Percentiles rank a stretch among this genome's conserved stretches.
phyloP scores from a whole-genome alignment of 2,888 invertebrate species.

The Oxytorus armatus region DNA sequence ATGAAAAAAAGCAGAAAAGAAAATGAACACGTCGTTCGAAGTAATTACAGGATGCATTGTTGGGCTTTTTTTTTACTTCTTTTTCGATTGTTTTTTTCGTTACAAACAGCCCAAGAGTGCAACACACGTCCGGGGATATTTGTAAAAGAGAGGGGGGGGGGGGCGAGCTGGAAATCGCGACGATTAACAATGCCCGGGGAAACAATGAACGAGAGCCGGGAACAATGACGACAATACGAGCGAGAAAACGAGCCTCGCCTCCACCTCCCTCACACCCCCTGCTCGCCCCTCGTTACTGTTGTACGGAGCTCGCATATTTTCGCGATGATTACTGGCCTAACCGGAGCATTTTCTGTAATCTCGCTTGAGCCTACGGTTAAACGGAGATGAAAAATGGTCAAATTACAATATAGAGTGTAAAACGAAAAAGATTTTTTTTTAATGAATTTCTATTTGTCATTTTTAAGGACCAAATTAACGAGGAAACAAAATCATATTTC shows the following conservation, averaged over 20 bases:
- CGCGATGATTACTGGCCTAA: conserved; percentile 77
- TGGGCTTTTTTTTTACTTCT: conserved; percentile 67
- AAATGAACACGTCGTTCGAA: conserved; percentile 54
- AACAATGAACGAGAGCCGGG: conserved; percentile 77
- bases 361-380: conserved; percentile 43
- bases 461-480: too few species aligned
- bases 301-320: conserved; percentile 70
- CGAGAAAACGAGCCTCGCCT: conserved; percentile 66
- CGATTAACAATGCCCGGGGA: conserved; percentile 80
- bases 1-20: conserved; percentile 12
- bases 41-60: conserved; percentile 79
- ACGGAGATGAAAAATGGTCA: conserved; percentile 15
- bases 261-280: too few species aligned
- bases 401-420: conserved; percentile 18
- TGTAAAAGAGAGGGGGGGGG: conserved; percentile 33
- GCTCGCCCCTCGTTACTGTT: too few species aligned
- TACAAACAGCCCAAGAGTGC: conserved; percentile 23
- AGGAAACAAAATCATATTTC: too few species aligned
- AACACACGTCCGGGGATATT: conserved; percentile 66
- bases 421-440: neutral
- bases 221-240: conserved; percentile 77
- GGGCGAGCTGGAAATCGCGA: conserved; percentile 69
- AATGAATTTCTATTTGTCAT: too few species aligned
- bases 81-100: conserved; percentile 70
- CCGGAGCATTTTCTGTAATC: too few species aligned